Base-by-base conservation (phyloP, 2,888 invertebrate species). In the Mesorhabditis spiculigera region DNA sequence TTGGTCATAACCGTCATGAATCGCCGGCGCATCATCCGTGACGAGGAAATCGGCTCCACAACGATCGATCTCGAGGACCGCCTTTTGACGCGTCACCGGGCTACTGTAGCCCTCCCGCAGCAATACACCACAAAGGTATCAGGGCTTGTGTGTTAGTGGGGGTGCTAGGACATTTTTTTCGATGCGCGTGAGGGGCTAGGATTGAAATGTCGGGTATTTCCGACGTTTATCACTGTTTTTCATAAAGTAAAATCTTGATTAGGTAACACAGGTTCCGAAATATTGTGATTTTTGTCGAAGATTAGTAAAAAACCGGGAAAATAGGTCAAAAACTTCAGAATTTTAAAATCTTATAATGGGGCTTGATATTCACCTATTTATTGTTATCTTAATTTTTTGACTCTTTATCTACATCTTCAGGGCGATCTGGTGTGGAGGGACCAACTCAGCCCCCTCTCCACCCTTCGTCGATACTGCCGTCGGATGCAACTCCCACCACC, bases 11-110 rank as follows among this genome's bases (percentile, higher is more conserved):
- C 77, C 8, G 70, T 84, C 6, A 78, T 81, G 78, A 82, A 84
- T 69, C 76, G 74, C 44, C 69, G 78, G 45, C 62, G 68, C 2
- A 13, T 72, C 5, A 3, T 67, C 28, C 45, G 66, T 16, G 89
- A 89, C 81, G 88, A 88, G 72, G 82, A 87, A 58, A 88, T 89
- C 69, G 89, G 89, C 4, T 87, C 88, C 73, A 89, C 89, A 0
- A 77, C 79, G 13, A 88, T 89, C 69, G 89, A 89, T 75, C 81
- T 89, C 63, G 89, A 89, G 81, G 88, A 89, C 75, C 82, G 89
- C 28, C 82, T 86, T 70, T 78, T 89, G 45, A 86, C 87, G 28
- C 87, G 87, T 76, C 86, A 82, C 81, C 82, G 88, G 71, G 89
- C 88, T 4, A 87, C 87, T 3, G 86, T 87, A 75, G 89, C 89